Evolutionary conservation across 1,140 invertebrate genomes (phyloP).

Genomic region (Drosophila kurseongensis): DNA sequence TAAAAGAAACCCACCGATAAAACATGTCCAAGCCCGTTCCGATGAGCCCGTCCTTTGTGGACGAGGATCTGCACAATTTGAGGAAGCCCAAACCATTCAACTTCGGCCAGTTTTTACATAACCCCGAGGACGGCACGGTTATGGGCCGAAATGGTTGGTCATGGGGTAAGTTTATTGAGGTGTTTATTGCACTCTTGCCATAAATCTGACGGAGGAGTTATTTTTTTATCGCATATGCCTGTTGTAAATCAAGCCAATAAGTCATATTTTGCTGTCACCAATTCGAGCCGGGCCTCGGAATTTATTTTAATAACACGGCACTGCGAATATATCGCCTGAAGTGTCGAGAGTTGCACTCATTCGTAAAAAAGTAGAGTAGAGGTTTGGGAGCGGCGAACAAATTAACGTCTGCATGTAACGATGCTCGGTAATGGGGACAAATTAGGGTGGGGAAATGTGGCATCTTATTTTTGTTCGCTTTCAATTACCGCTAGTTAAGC

Average conservation of each 20-base stretch:
- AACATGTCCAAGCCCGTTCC: slow-evolving; percentile 77
- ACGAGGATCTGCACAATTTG: slow-evolving; percentile 61
- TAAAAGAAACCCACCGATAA: slow-evolving; percentile 50
- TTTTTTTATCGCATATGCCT: neutral
- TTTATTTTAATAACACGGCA: slow-evolving; percentile 7
- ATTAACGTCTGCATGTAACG: slow-evolving; percentile 18
- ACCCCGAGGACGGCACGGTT: slow-evolving; percentile 89
- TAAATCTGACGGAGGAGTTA: neutral
- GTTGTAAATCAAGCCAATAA: slow-evolving; percentile 13
- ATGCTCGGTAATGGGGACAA: slow-evolving; percentile 10
- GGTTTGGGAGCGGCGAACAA: neutral
- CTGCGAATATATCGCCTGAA: slow-evolving; percentile 5
- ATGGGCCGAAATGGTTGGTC: slow-evolving; percentile 89
- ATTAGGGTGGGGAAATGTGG: slow-evolving; percentile 4
- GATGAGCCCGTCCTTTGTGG: slow-evolving; percentile 63
- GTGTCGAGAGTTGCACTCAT: slow-evolving; percentile 10
- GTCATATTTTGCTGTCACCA: slow-evolving; percentile 6
- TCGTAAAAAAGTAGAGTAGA: slow-evolving; percentile 11
- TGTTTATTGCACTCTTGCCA: neutral
- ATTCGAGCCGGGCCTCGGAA: neutral
- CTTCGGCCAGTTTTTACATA: slow-evolving; percentile 87
- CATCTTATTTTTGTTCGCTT: slow-evolving; percentile 4
- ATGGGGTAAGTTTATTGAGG: slow-evolving; percentile 88
- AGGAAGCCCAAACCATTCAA: slow-evolving; percentile 69
- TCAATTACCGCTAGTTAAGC: slow-evolving; percentile 37